Base-by-base conservation (phyloP, 35 echinoderm and acorn worm species). In the Eucidaris tribuloides region DNA sequence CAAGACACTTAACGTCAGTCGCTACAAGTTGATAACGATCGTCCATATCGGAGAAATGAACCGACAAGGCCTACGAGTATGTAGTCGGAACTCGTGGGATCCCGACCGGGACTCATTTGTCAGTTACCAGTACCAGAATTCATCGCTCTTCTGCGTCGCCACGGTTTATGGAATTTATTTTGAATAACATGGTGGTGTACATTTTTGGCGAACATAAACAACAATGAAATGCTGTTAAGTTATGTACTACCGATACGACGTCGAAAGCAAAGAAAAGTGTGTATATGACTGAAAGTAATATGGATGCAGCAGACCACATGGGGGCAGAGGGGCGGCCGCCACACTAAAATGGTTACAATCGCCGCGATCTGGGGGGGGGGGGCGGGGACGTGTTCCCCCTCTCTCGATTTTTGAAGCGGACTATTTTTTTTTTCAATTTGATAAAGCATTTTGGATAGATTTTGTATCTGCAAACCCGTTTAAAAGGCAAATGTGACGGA, bases 141-240 rank as follows among this genome's bases (percentile, higher is more conserved):
- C 45, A 4, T 85, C 86, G n/a, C 42, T 94, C 20, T 94, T 89
- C 56, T 94, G 92, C 49, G 80, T 89, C 6, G 92, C 86, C 18
- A 94, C 81, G 13, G 76, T 94, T 23, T 94, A 84, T 62, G 92
- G 86, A 23, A 68, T 94, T 46, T 94, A 94, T 64, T 78, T 46
- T 30, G 92, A 94, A 38, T 94, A 48, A 94, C 2, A 83, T 44
- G 56, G 5, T 59, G 18, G 56, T 20, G 18, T 59, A 24, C 3
- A 59, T 59, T 59, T 17, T 2, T 19, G 56, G 5, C 30, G 22
- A 24, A 13, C 20, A 0, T 15, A 59, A 24, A 23, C 30, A 27
- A 64, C 30, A 5, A 17, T 32, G 6, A 11, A 32, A 15, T 33
- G 5, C 17, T 32, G 19, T 15, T 1, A 0, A 32, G 5, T 29